phyloP scores from a whole-genome alignment of 2,113 vertebrate genomes.

The Hemibagrus wyckioides region DNA sequence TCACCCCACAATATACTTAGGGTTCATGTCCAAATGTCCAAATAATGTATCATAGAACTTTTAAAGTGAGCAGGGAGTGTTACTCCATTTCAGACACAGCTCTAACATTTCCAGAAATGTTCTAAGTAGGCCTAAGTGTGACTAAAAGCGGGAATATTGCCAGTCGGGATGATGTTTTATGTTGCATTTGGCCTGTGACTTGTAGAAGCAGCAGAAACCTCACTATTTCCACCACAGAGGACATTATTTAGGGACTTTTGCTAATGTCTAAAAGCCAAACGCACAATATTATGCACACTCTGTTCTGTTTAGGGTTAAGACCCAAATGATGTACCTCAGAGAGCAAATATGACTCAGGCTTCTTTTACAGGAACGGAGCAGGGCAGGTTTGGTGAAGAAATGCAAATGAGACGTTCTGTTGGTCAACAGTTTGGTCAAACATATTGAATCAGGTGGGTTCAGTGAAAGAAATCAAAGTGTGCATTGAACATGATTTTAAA shows the following conservation, averaged over 20 bases:
- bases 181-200: not conserved
- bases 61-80: not conserved
- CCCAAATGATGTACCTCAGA: not conserved
- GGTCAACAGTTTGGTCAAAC: not conserved
- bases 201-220: not conserved
- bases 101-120: not conserved
- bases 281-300: not conserved
- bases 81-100: not conserved
- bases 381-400: not conserved
- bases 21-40: not conserved
- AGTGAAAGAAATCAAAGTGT: not conserved
- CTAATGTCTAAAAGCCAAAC: not conserved
- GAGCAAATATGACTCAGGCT: not conserved
- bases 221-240: not conserved
- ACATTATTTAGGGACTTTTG: not conserved
- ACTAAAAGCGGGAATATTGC: constrained; percentile 16
- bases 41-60: not conserved
- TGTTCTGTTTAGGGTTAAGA: not conserved
- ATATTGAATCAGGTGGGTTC: not conserved
- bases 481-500: not conserved
- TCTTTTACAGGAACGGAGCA: not conserved
- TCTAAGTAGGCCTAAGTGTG: not conserved
- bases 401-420: not conserved
- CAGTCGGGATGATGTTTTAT: constrained; percentile 17
- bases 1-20: not conserved